These are phyloP conservation scores for Metallyticus violacea DNA, from an alignment of 2,888 invertebrate genomes.

Conservation along the genomic window DNA sequence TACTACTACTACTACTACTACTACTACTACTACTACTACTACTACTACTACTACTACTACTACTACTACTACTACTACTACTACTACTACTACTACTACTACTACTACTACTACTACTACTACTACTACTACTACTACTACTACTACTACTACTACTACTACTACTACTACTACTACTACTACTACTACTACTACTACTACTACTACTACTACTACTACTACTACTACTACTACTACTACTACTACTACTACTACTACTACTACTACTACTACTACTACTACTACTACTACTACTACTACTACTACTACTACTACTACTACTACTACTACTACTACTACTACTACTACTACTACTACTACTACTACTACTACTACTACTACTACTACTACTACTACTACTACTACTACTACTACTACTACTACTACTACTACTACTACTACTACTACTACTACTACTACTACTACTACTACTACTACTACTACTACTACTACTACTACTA, in stretches of 20 bases:
- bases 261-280: neutral
- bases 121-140: neutral
- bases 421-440: neutral
- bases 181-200: neutral
- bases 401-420: slow-evolving; percentile 3
- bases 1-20: neutral
- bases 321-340: neutral
- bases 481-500: neutral
- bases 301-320: neutral
- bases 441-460: neutral
- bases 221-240: neutral
- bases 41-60: neutral
- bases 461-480: neutral
- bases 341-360: neutral
- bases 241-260: neutral
- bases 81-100: neutral
- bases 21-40: neutral
- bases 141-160: neutral
- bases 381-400: neutral
- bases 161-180: neutral
- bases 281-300: neutral
- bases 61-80: neutral
- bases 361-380: neutral
- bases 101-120: neutral
- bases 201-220: neutral